phyloP scores from a whole-genome alignment of 2,888 invertebrate species.

The Ctenicera cuprea region DNA sequence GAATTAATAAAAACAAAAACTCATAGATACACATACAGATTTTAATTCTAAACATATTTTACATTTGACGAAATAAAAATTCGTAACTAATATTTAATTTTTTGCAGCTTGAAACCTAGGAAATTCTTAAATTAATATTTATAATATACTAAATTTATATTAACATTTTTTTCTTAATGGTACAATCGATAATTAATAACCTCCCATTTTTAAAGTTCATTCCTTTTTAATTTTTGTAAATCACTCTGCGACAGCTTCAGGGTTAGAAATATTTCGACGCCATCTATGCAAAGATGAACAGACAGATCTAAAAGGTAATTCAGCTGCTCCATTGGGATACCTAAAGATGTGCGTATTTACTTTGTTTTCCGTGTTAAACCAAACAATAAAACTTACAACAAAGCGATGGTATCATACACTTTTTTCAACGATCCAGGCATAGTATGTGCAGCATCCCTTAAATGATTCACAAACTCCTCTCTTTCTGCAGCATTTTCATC shows the following conservation, averaged over 20 bases:
- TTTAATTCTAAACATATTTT: too few relatives aligned
- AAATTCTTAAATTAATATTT: too few relatives aligned
- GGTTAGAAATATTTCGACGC: slow-evolving; percentile 51
- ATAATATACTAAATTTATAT: too few relatives aligned
- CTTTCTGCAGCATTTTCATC: slow-evolving; percentile 65
- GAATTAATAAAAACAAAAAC: too few relatives aligned
- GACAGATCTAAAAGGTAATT: slow-evolving; percentile 64
- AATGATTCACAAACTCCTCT: slow-evolving; percentile 62
- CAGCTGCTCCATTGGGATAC: slow-evolving; percentile 64
- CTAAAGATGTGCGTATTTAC: slow-evolving; percentile 57
- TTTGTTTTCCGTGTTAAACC: neutral
- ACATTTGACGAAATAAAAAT: too few relatives aligned
- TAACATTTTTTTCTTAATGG: too few relatives aligned
- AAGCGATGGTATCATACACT: slow-evolving; percentile 65
- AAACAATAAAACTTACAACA: slow-evolving; percentile 61
- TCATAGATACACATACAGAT: too few relatives aligned
- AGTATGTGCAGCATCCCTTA: slow-evolving; percentile 60
- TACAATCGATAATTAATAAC: too few relatives aligned
- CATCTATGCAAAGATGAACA: slow-evolving; percentile 67
- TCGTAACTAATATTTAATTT: too few relatives aligned
- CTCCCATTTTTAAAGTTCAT: too few relatives aligned
- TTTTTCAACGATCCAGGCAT: slow-evolving; percentile 60
- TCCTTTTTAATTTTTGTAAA: too few relatives aligned
- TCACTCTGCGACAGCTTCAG: neutral
- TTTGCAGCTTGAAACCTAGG: too few relatives aligned